These are phyloP conservation scores for Rutpela maculata DNA, from an alignment of 2,888 invertebrate genomes.

Conservation along the genomic window DNA sequence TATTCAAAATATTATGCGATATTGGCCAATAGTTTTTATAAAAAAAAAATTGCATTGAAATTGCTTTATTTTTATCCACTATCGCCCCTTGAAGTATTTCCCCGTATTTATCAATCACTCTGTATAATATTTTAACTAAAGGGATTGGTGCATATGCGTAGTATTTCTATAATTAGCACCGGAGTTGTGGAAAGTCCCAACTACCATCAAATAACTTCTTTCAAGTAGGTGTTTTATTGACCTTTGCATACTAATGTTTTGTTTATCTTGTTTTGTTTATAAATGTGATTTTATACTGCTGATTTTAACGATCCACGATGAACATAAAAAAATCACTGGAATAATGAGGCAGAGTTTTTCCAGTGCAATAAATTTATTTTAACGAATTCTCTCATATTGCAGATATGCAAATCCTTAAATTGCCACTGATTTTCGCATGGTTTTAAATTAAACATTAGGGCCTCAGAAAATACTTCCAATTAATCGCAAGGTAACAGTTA, in stretches of 20 bases:
- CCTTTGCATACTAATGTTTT: slow-evolving; percentile 8
- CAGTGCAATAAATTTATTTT: neutral
- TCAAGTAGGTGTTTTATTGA: neutral
- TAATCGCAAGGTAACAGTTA: no score
- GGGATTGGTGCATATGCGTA: neutral
- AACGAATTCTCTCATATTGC: neutral
- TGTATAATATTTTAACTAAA: no score
- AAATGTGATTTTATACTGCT: slow-evolving; percentile 8
- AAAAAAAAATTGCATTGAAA: no score
- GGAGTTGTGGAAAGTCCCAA: neutral
- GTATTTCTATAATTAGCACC: neutral
- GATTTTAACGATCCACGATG: slow-evolving; percentile 1
- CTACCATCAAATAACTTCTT: neutral
- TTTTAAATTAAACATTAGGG: neutral
- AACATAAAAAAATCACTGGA: neutral
- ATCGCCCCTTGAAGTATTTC: no score
- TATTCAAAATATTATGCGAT: no score
- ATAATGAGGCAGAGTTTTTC: slow-evolving; percentile 4
- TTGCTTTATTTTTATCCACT: no score
- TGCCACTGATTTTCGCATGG: neutral
- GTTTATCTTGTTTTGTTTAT: neutral
- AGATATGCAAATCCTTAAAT: neutral
- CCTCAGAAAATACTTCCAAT: no score
- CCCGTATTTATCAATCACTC: no score
- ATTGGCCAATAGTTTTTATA: no score